Conservation (phyloP, 2,113 vertebrate species). For the Notothenia rossii region DNA sequence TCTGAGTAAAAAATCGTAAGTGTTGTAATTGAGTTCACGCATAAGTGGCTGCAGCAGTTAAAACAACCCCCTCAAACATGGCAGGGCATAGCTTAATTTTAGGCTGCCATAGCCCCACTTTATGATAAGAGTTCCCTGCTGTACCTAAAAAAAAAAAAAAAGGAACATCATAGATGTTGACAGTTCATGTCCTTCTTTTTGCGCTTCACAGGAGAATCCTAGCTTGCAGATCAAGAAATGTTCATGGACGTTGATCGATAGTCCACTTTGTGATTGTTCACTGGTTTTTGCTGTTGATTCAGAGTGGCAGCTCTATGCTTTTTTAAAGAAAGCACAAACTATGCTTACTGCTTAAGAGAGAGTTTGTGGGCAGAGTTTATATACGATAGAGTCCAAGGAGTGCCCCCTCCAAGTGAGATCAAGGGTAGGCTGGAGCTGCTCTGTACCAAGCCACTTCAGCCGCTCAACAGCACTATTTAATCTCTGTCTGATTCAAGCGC, state of each 20-base stretch:
- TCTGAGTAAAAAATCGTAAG: slow-evolving; percentile 32
- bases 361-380: slow-evolving; percentile 31
- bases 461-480: slow-evolving; percentile 63
- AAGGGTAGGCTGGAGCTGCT: slow-evolving; percentile 32
- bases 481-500: slow-evolving; percentile 58
- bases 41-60: slow-evolving; percentile 50
- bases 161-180: slow-evolving; percentile 8
- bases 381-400: not conserved
- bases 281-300: slow-evolving; percentile 36
- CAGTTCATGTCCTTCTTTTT: not conserved
- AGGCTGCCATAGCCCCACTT: slow-evolving; percentile 10
- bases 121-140: slow-evolving; percentile 18
- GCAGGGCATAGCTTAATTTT: slow-evolving; percentile 21
- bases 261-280: slow-evolving; percentile 16
- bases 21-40: slow-evolving; percentile 50
- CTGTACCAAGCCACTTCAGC: slow-evolving; percentile 63
- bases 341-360: slow-evolving; percentile 32
- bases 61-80: slow-evolving; percentile 48
- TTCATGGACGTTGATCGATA: slow-evolving; percentile 42
- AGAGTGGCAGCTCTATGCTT: slow-evolving; percentile 31
- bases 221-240: slow-evolving; percentile 12
- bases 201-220: not conserved
- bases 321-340: slow-evolving; percentile 34
- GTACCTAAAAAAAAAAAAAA: slow-evolving; percentile 7
- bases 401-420: slow-evolving; percentile 21